Evolutionary conservation across 2,888 invertebrate genomes (phyloP).

Genomic region (Ophioninae sp.): DNA sequence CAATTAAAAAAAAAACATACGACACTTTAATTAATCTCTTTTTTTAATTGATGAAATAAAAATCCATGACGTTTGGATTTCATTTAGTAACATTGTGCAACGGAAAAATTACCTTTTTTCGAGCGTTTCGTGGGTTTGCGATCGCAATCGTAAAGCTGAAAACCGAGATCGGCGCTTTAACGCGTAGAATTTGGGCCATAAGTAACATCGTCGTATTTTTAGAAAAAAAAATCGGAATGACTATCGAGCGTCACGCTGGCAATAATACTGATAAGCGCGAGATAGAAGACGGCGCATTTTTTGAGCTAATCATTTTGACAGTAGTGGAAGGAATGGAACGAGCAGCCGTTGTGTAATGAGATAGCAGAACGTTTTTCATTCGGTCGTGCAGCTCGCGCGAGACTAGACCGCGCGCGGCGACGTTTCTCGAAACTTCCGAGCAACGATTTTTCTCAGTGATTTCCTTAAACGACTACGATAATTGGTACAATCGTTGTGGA

Average conservation of each 20-base stretch:
- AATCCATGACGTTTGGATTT: too few species aligned
- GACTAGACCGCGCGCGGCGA: neutral
- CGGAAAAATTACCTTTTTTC: neutral
- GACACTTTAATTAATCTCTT: too few species aligned
- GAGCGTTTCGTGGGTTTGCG: neutral
- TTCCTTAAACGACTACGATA: neutral
- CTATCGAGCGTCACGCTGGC: neutral
- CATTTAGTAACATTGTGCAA: too few species aligned
- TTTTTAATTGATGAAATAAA: too few species aligned
- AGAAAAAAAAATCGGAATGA: neutral
- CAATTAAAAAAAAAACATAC: too few species aligned
- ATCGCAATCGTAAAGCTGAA: neutral
- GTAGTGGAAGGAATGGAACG: conserved; percentile 29
- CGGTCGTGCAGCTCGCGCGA: conserved; percentile 26
- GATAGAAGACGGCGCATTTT: conserved; percentile 19
- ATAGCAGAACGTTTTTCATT: conserved; percentile 2
- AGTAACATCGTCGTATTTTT: neutral
- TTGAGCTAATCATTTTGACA: conserved; percentile 5
- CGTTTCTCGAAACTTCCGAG: neutral
- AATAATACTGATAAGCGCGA: neutral
- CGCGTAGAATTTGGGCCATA: neutral
- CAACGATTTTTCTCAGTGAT: neutral
- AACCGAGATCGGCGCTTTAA: neutral
- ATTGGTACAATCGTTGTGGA: neutral
- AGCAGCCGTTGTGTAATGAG: conserved; percentile 7